These are phyloP conservation scores for Sinocyclocheilus rhinocerous DNA, from an alignment of 2,113 vertebrate genomes.

Conservation along the genomic window DNA sequence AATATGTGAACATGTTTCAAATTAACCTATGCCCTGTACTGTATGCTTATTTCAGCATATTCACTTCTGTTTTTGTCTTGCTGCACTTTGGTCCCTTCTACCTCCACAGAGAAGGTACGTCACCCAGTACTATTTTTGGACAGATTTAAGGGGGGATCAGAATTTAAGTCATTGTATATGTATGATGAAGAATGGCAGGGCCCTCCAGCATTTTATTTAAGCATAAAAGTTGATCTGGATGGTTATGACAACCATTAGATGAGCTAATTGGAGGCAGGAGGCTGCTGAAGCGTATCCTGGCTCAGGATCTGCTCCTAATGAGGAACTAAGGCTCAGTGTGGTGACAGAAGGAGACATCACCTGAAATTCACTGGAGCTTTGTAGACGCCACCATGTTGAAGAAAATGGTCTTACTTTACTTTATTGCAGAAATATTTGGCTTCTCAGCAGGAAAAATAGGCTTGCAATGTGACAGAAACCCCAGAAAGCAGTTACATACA, in stretches of 20 bases:
- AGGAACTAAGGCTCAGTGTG: conserved; percentile 76
- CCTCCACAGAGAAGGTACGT: background rate
- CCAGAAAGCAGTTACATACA: background rate
- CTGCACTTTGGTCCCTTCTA: conserved; percentile 13
- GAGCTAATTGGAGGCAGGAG: conserved; percentile 78
- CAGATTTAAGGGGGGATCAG: conserved; percentile 66
- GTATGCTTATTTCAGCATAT: background rate
- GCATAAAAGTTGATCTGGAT: conserved; percentile 74
- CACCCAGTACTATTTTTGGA: conserved; percentile 63
- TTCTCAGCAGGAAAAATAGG: background rate
- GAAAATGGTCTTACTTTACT: background rate
- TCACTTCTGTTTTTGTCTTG: background rate
- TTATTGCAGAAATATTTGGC: conserved; percentile 16
- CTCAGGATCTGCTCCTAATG: conserved; percentile 75
- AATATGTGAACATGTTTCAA: background rate
- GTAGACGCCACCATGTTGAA: conserved; percentile 33
- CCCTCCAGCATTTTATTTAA: conserved; percentile 69
- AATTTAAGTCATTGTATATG: conserved; percentile 74
- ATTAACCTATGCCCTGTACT: background rate
- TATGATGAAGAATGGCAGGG: conserved; percentile 71
- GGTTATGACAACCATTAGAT: conserved; percentile 72
- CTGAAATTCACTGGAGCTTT: conserved; percentile 24
- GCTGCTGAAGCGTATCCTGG: conserved; percentile 73
- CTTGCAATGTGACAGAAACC: conserved; percentile 51
- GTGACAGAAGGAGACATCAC: conserved; percentile 74